These are phyloP conservation scores for Platycnemis pennipes DNA, from an alignment of 2,888 invertebrate species.

Conservation along the genomic window DNA sequence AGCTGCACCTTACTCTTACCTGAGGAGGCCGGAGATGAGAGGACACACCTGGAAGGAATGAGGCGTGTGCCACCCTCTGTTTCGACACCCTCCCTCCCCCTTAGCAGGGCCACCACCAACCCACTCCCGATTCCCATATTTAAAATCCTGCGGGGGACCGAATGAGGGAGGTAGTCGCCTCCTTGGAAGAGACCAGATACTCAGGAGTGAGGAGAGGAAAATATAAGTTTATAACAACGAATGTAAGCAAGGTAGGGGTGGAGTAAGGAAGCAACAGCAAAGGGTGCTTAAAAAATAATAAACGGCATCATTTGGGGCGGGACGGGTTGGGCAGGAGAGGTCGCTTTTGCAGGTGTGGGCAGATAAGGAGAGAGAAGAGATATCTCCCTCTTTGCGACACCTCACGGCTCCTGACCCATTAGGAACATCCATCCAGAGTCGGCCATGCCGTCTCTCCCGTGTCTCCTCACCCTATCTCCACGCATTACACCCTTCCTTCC, in stretches of 20 bases:
- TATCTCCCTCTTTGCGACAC: neutral
- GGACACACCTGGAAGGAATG: no score
- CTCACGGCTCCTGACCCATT: neutral
- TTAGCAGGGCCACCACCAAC: no score
- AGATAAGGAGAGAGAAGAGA: neutral
- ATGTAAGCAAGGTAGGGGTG: neutral
- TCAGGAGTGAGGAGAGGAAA: no score
- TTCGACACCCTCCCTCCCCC: no score
- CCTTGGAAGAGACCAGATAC: no score
- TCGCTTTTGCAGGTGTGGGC: constrained; percentile 10
- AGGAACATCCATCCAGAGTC: constrained; percentile 5
- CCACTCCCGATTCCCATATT: neutral
- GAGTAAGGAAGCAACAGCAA: neutral
- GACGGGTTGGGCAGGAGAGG: neutral
- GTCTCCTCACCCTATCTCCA: neutral
- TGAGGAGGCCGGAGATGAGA: no score
- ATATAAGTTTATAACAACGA: neutral
- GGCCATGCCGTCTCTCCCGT: neutral
- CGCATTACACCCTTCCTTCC: neutral
- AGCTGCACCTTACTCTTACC: no score
- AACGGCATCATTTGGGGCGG: neutral
- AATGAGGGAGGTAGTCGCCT: no score
- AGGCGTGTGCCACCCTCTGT: neutral
- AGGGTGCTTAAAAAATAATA: constrained; percentile 26
- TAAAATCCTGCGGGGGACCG: neutral